phyloP scores from a whole-genome alignment of 2,888 invertebrate species.

The Tetragonula carbonaria region DNA sequence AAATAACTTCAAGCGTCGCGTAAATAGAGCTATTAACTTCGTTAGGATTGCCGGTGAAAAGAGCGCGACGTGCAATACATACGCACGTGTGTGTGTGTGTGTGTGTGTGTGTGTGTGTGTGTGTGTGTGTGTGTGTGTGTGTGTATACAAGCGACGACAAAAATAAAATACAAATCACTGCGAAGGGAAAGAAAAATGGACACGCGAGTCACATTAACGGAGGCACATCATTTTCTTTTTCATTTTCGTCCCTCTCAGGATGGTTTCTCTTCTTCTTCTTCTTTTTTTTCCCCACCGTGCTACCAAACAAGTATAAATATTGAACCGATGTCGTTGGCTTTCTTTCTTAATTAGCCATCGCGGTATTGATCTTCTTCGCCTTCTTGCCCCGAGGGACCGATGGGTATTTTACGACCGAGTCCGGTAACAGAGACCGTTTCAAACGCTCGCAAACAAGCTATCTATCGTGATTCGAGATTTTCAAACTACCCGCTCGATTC shows the following conservation, averaged over 20 bases:
- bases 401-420: constrained; percentile 23
- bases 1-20: constrained; percentile 43
- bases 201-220: background rate
- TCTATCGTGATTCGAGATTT: constrained; percentile 3
- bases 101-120: background rate
- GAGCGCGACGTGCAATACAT: background rate
- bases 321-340: constrained; percentile 35
- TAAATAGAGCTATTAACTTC: constrained; percentile 40
- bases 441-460: constrained; percentile 21
- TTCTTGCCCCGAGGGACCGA: too few species aligned
- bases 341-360: constrained; percentile 50
- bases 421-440: constrained; percentile 10
- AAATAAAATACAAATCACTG: constrained; percentile 32
- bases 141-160: background rate
- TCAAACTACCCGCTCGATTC: constrained; percentile 4
- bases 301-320: constrained; percentile 48
- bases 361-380: constrained; percentile 36
- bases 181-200: background rate
- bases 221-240: background rate
- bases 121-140: too few species aligned
- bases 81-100: too few species aligned
- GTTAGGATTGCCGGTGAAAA: constrained; percentile 23
- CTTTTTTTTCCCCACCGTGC: background rate
- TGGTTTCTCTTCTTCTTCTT: background rate
- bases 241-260: background rate